phyloP scores from a whole-genome alignment of 2,888 invertebrate species.

The Furcula furcula region DNA sequence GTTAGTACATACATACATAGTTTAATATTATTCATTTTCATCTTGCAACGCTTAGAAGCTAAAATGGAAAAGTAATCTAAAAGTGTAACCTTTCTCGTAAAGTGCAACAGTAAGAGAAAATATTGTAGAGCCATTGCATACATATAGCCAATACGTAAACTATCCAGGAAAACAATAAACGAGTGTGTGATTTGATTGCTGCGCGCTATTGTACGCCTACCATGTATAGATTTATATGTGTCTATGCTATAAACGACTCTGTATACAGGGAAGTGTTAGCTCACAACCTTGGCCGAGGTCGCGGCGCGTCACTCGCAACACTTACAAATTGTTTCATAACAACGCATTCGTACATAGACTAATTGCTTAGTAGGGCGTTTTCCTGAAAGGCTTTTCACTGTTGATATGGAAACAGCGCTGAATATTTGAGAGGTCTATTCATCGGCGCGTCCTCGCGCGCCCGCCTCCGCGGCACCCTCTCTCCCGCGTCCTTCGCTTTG shows the following conservation, averaged over 20 bases:
- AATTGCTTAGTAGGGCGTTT: conserved; percentile 35
- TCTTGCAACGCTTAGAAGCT: too few relatives aligned
- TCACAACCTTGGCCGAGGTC: conserved; percentile 77
- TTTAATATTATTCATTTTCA: too few relatives aligned
- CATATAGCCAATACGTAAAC: too few relatives aligned
- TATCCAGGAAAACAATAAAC: conserved; percentile 40
- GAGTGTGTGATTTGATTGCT: conserved; percentile 40
- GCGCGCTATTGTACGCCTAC: conserved; percentile 23
- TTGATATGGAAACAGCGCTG: conserved; percentile 36
- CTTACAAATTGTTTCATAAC: conserved; percentile 71
- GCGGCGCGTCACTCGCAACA: conserved; percentile 69
- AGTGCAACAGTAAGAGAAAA: too few relatives aligned
- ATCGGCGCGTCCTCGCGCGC: conserved; percentile 13
- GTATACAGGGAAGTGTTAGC: conserved; percentile 74
- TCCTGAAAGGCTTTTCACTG: conserved; percentile 28
- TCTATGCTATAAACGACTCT: conserved; percentile 60
- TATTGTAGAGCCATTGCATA: too few relatives aligned
- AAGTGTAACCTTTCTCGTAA: too few relatives aligned
- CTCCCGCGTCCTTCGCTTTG: conserved; percentile 42
- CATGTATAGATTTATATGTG: conserved; percentile 45
- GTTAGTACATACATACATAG: too few relatives aligned
- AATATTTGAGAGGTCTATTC: conserved; percentile 28
- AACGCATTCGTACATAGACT: conserved; percentile 44
- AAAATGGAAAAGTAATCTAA: too few relatives aligned
- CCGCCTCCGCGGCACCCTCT: conserved; percentile 20